Conservation (phyloP, 2,888 invertebrate species). For the Merodon equestris region DNA sequence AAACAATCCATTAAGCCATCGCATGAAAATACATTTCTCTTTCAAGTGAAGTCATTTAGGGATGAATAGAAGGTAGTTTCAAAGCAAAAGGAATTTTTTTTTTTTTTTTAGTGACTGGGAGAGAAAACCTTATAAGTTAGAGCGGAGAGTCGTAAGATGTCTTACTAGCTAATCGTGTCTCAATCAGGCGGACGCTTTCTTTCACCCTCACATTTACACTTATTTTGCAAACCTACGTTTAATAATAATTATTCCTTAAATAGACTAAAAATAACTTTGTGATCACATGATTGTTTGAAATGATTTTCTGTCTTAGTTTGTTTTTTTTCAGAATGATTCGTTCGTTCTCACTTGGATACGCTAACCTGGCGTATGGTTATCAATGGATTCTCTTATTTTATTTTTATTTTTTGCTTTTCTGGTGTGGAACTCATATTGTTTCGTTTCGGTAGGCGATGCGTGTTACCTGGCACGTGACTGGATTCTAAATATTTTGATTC, state of each 20-base stretch:
- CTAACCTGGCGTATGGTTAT: too few species aligned
- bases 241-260: constrained; percentile 40
- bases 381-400: background rate
- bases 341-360: constrained; percentile 17
- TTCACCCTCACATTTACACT: constrained; percentile 58
- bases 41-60: constrained; percentile 4
- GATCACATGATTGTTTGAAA: constrained; percentile 68
- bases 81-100: too few species aligned
- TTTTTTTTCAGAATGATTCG: constrained; percentile 30
- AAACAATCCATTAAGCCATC: constrained; percentile 36
- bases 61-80: too few species aligned
- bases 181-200: constrained; percentile 43
- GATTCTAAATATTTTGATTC: constrained; percentile 50
- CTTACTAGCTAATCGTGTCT: constrained; percentile 23
- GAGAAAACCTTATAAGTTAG: constrained; percentile 24
- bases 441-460: background rate
- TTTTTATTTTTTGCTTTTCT: too few species aligned
- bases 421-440: background rate
- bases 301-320: constrained; percentile 63
- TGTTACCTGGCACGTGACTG: background rate
- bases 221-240: constrained; percentile 24
- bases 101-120: too few species aligned
- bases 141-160: constrained; percentile 9
- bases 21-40: background rate
- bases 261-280: constrained; percentile 59